These are phyloP conservation scores for Ichneumoninae sp. DNA, from an alignment of 2,888 invertebrate genomes.

Conservation along the genomic window DNA sequence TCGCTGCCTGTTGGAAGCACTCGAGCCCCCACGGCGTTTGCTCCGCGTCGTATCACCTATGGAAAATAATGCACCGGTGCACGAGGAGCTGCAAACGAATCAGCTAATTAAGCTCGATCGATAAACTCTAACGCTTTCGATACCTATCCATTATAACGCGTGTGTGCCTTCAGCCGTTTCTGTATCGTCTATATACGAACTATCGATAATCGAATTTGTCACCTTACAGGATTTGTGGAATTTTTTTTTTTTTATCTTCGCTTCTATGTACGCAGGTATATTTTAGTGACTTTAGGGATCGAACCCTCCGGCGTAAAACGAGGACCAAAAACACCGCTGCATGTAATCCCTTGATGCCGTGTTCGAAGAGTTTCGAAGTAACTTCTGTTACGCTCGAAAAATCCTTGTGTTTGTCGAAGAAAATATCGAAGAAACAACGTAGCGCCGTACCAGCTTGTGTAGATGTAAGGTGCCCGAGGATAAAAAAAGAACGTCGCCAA, in stretches of 20 bases:
- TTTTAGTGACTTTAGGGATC: background rate
- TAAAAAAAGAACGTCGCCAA: slow-evolving; percentile 15
- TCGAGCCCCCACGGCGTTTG: slow-evolving; percentile 8
- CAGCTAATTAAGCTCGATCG: slow-evolving; percentile 3
- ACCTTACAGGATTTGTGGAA: background rate
- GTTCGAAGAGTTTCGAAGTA: slow-evolving; percentile 18
- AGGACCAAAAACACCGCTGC: background rate
- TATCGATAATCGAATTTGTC: background rate
- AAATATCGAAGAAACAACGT: background rate
- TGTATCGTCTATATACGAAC: background rate
- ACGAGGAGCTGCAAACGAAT: slow-evolving; percentile 19
- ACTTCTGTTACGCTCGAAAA: background rate
- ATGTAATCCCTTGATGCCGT: background rate
- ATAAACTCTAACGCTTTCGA: slow-evolving; percentile 11
- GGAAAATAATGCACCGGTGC: slow-evolving; percentile 44
- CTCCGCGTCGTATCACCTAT: slow-evolving; percentile 23
- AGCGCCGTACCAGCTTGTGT: background rate
- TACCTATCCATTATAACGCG: background rate
- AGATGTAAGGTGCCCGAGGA: slow-evolving; percentile 12
- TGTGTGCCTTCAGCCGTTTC: background rate
- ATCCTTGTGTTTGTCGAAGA: background rate
- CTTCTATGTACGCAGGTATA: background rate
- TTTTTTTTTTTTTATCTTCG: background rate
- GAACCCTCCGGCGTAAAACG: background rate
- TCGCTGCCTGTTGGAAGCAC: background rate